Conservation (phyloP, 2,113 vertebrate species). For the Poicephalus meyeri region DNA sequence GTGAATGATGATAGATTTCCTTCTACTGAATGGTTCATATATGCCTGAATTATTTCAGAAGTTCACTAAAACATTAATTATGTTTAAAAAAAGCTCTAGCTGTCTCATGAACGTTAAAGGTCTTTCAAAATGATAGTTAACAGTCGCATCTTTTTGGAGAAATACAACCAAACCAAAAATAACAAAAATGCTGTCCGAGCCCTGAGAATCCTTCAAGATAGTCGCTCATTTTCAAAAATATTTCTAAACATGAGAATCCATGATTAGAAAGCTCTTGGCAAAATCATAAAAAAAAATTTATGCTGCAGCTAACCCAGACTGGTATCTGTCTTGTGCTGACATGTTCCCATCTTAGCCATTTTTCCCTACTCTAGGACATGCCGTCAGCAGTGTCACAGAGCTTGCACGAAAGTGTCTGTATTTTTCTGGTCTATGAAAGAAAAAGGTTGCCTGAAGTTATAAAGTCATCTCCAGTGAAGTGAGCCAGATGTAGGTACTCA, state of each 20-base stretch:
- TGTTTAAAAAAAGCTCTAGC: neutral
- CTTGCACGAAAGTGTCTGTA: neutral
- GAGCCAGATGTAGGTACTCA: neutral
- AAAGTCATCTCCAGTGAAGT: neutral
- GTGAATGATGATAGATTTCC: neutral
- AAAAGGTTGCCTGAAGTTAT: neutral
- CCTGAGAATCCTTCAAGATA: neutral
- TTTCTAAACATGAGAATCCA: neutral
- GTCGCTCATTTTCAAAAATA: neutral
- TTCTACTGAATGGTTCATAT: neutral
- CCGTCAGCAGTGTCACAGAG: neutral
- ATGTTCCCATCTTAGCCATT: neutral
- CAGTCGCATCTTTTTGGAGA: neutral
- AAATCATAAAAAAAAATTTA: neutral
- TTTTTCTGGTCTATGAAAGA: neutral
- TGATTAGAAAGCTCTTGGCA: neutral
- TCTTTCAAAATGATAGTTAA: neutral
- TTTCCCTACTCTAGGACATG: neutral
- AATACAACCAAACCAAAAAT: neutral
- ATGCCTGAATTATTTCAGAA: conserved; percentile 5
- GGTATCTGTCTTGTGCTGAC: neutral
- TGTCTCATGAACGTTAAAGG: neutral
- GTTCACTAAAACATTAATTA: conserved; percentile 2
- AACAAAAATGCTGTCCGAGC: neutral
- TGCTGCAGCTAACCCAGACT: neutral